Evolutionary conservation across 2,888 invertebrate genomes (phyloP).

Genomic region (Amiota minor): DNA sequence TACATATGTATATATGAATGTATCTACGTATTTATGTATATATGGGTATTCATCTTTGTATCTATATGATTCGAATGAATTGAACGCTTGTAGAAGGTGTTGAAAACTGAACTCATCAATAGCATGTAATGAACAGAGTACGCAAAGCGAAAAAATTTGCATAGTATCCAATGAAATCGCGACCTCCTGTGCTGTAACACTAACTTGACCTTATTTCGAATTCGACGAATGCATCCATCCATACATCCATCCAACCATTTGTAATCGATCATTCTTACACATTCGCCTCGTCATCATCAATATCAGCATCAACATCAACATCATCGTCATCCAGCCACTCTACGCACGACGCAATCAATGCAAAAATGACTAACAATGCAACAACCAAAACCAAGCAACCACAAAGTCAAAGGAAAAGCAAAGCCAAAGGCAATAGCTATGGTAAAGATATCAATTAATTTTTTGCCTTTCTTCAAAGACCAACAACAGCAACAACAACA

Average conservation of each 20-base stretch:
- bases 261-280: slow-evolving; percentile 57
- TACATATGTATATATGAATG: too few species aligned
- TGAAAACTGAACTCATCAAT: slow-evolving; percentile 44
- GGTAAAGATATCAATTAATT: slow-evolving; percentile 65
- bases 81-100: slow-evolving; percentile 43
- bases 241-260: slow-evolving; percentile 35
- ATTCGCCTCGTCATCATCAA: slow-evolving; percentile 42
- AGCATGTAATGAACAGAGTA: too few species aligned
- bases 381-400: slow-evolving; percentile 20
- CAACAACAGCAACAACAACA: slow-evolving; percentile 5
- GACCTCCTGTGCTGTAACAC: not conserved
- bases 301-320: slow-evolving; percentile 35
- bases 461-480: slow-evolving; percentile 30
- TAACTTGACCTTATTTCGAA: slow-evolving; percentile 57
- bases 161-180: slow-evolving; percentile 52
- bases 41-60: too few species aligned
- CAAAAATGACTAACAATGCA: slow-evolving; percentile 9
- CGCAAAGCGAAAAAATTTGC: slow-evolving; percentile 47
- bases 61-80: slow-evolving; percentile 18
- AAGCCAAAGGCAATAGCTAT: slow-evolving; percentile 43
- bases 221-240: slow-evolving; percentile 21
- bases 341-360: slow-evolving; percentile 13
- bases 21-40: too few species aligned
- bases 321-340: not conserved
- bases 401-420: slow-evolving; percentile 47